Percentiles rank a stretch among this genome's conserved stretches.
These are phyloP conservation scores for Sus cebifrons DNA, from an alignment of 2,797 vertebrate genomes.

Conservation along the genomic window DNA sequence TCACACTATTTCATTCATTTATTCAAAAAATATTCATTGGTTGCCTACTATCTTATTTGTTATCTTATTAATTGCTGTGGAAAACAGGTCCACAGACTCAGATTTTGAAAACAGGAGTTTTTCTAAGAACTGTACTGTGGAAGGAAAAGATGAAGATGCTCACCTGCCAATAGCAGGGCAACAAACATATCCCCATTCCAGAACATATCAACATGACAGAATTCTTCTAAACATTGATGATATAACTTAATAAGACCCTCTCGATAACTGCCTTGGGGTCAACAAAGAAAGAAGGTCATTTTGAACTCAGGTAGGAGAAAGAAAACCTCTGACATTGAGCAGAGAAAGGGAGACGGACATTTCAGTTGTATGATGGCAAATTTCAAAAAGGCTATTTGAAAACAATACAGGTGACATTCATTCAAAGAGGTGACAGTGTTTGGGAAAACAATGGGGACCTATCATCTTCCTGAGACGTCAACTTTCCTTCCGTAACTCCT, in stretches of 20 bases:
- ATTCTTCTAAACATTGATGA: neutral
- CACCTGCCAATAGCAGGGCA: neutral
- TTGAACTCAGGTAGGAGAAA: neutral
- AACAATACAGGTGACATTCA: conserved; percentile 17
- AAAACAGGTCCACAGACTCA: neutral
- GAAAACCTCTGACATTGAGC: neutral
- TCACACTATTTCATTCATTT: neutral
- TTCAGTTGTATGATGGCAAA: neutral
- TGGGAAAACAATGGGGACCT: neutral
- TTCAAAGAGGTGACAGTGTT: neutral
- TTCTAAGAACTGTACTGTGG: neutral
- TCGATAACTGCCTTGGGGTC: neutral
- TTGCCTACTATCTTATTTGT: neutral
- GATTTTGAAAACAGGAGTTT: conserved; percentile 4
- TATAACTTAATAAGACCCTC: neutral
- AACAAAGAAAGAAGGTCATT: neutral
- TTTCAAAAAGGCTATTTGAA: conserved; percentile 54
- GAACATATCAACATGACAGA: neutral
- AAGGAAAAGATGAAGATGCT: neutral
- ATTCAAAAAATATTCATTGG: neutral
- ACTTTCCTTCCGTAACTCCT: neutral
- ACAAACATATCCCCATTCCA: neutral
- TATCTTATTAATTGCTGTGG: neutral
- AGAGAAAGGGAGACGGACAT: neutral
- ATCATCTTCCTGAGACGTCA: neutral